Base-by-base conservation (phyloP, 1,140 invertebrate species). In the Pygmarrhopalites habei region DNA sequence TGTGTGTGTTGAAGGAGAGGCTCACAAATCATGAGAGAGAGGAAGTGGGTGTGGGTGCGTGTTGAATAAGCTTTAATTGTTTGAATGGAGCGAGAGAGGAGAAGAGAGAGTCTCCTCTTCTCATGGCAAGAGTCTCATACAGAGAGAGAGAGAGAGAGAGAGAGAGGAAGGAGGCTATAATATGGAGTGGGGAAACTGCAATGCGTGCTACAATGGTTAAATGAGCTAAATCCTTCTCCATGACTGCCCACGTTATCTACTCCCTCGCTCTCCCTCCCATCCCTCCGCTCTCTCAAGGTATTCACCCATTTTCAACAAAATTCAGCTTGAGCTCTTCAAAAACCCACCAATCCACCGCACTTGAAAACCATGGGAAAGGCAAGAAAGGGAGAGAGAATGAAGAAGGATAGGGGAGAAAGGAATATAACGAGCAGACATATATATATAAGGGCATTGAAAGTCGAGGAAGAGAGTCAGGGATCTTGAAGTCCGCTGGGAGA, bases 161-260 rank as follows among this genome's bases (percentile, higher is more conserved):
- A 7, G 44, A 47, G 19, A 23, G 4, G 44, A n/a, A 47, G 23
- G 5, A 23, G 23, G 44, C 5, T 19, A n/a, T 23, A 7, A 5
- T 5, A n/a, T 19, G 44, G 5, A 5, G 44, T 7, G n/a, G 49
- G 14, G n/a, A n/a, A n/a, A 23, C 5, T 12, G 23, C 5, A 29
- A 12, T 52, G 49, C 49, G 26, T 52, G 28, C 19, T 12, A 12
- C 4, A 52, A 52, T 52, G 15, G 49, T 25, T 52, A 25, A 52
- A 52, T 52, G 49, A 29, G 49, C 23, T 28, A 52, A 52, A 52
- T 52, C 49, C 26, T 52, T 52, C 49, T 25, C 23, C 49, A 52
- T 52, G 49, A 52, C 49, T 52, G 49, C 23, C 49, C 23, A 12
- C 49, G 3, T 52, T 52, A 7, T 52, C 49, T 52, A 12, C 14